Evolutionary conservation across 2,888 invertebrate species (phyloP), one percentile per base, ranked within the genome.

Genomic region (Polia nebulosa): DNA sequence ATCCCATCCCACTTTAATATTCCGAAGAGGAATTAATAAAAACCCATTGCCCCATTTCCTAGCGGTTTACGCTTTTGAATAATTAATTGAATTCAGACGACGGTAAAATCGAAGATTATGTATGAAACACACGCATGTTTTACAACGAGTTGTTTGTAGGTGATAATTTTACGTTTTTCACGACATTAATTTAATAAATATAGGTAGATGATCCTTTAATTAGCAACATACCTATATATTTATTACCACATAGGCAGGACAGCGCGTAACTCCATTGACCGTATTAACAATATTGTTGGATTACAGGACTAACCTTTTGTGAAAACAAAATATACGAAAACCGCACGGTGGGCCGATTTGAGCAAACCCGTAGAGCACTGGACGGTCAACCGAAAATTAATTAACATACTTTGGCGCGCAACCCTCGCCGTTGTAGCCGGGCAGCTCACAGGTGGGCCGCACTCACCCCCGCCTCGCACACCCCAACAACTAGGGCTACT

Each of bases 331-430:
- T 92, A 89, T 91, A 93, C 87, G 91, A 88, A 92, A 92, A 94
- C 95, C 95, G 88, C 94, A 92, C 88, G 89, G 88, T 89, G 88
- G 91, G 89, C 90, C 90, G 94, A 94, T 94, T 94, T 91, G 91
- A 92, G 92, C 91, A 86, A 87, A 88, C 86, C 89, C 87, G 86
- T 86, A 82, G 87, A 90, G 90, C 90, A 88, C 89, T 89, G 93
- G 88, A 94, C 93, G 94, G 93, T 93, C 94, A 91, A 93, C 94
- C 94, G 92, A 95, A 95, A 95, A 95, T 95, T 95, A 95, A 95
- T 95, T 95, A 95, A 95, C 95, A 95, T 95, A 95, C 95, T 95
- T 95, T 92, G 89, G 92, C 87, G 91, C 89, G 88, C 91, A 92
- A 93, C 94, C 94, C 94, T 92, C 91, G 63, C 79, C 80, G 85